Conservation (phyloP, 1,140 invertebrate species). For the Asbolus verrucosus region DNA sequence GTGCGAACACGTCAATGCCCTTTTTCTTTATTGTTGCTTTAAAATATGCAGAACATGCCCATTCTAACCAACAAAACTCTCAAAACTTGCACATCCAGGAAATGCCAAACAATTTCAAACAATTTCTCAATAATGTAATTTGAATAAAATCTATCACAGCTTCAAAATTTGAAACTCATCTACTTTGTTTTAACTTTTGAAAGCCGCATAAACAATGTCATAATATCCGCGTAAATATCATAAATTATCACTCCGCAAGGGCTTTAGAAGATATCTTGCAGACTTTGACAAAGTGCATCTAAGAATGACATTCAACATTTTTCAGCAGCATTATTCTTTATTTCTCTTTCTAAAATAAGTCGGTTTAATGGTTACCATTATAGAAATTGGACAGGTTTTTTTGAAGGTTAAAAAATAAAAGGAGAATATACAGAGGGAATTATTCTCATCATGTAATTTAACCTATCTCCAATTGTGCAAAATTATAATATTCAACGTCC, state of each 20-base stretch:
- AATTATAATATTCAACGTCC: background rate
- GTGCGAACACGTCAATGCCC: conserved; percentile 1
- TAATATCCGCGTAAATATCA: background rate
- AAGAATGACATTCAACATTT: conserved; percentile 16
- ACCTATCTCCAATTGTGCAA: background rate
- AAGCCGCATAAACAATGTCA: background rate
- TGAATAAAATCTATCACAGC: too few relatives aligned
- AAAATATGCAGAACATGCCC: too few relatives aligned
- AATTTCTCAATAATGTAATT: too few relatives aligned
- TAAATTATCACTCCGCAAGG: background rate
- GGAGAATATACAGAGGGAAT: background rate
- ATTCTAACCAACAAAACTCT: too few relatives aligned
- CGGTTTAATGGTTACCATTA: conserved; percentile 34
- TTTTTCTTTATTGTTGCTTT: conserved; percentile 6
- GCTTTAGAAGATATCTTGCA: background rate
- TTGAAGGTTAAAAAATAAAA: conserved; percentile 24
- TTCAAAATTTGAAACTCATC: too few relatives aligned
- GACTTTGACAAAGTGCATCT: background rate
- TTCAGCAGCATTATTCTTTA: conserved; percentile 1
- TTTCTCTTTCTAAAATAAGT: conserved; percentile 15
- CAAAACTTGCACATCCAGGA: too few relatives aligned
- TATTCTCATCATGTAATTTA: background rate
- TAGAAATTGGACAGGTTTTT: conserved; percentile 28
- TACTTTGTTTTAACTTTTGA: too few relatives aligned
- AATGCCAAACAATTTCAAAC: too few relatives aligned